Conservation (phyloP, 2,113 vertebrate genomes). For the Barnardius zonarius region DNA sequence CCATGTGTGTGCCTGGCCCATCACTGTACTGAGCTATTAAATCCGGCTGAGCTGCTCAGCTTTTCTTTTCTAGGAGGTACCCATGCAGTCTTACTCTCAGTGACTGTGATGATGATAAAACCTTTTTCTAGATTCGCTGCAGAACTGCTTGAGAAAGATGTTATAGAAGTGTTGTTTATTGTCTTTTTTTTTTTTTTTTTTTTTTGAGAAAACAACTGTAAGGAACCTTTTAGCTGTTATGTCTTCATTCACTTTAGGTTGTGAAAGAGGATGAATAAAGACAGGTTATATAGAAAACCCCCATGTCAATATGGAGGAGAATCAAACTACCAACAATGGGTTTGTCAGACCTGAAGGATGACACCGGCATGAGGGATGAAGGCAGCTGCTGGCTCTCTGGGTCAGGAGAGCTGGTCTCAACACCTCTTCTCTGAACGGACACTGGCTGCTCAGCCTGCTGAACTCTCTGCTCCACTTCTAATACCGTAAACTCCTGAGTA, state of each 20-base stretch:
- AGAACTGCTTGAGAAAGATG: background rate
- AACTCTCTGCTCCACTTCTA: background rate
- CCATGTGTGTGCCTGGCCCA: accelerated
- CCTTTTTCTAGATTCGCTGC: background rate
- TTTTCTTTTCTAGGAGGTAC: background rate
- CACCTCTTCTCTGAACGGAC: background rate
- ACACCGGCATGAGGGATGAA: background rate
- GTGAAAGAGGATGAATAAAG: background rate
- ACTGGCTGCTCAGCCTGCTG: background rate
- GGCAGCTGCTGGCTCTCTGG: background rate
- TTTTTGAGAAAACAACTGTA: background rate
- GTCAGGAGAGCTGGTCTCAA: background rate
- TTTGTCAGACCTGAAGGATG: background rate
- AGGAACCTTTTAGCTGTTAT: background rate
- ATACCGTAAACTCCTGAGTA: accelerated
- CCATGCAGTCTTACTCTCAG: background rate
- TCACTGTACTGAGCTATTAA: background rate
- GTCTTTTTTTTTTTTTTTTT: background rate
- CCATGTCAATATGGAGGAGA: background rate
- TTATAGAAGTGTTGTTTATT: background rate
- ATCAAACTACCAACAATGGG: background rate
- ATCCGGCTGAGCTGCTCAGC: background rate
- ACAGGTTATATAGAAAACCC: background rate
- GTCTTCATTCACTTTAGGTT: background rate
- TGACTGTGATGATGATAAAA: background rate